These are phyloP conservation scores for Coptotermes formosanus DNA, from an alignment of 1,140 invertebrate genomes.

Conservation along the genomic window DNA sequence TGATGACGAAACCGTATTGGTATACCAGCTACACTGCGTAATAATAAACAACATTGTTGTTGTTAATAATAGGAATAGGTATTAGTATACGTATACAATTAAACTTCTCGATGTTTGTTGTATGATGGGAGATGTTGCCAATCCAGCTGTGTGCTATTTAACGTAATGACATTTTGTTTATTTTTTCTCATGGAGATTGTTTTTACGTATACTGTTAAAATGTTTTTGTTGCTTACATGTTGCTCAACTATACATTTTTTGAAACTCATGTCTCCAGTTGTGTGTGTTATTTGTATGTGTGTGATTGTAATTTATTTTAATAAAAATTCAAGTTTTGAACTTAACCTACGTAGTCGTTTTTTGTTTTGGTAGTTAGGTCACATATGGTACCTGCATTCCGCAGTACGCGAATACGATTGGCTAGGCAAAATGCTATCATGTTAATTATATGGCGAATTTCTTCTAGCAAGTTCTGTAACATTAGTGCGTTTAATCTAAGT, in stretches of 20 bases:
- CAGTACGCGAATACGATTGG: too few relatives aligned
- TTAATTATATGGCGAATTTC: too few relatives aligned
- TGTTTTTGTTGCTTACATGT: slow-evolving; percentile 50
- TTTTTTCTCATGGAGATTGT: slow-evolving; percentile 44
- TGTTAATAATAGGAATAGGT: slow-evolving; percentile 8
- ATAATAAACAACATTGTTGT: not conserved
- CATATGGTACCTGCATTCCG: too few relatives aligned
- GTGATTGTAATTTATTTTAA: slow-evolving; percentile 52
- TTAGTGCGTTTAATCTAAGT: too few relatives aligned
- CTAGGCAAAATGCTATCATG: too few relatives aligned
- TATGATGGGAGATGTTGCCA: not conserved
- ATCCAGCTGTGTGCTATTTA: slow-evolving; percentile 42
- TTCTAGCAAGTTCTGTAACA: too few relatives aligned
- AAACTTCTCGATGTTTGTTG: not conserved
- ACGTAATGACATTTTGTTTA: slow-evolving; percentile 44
- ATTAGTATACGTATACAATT: slow-evolving; percentile 9
- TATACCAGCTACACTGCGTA: not conserved
- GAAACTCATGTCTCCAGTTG: slow-evolving; percentile 43
- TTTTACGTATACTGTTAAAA: slow-evolving; percentile 43
- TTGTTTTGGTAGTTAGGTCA: not conserved
- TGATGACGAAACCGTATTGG: not conserved
- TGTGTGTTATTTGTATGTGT: slow-evolving; percentile 36
- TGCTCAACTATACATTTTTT: slow-evolving; percentile 44
- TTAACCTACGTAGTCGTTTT: not conserved
- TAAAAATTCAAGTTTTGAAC: slow-evolving; percentile 42